These are phyloP conservation scores for Peromyscus eremicus DNA, from an alignment of 2,797 vertebrate genomes.

Conservation along the genomic window DNA sequence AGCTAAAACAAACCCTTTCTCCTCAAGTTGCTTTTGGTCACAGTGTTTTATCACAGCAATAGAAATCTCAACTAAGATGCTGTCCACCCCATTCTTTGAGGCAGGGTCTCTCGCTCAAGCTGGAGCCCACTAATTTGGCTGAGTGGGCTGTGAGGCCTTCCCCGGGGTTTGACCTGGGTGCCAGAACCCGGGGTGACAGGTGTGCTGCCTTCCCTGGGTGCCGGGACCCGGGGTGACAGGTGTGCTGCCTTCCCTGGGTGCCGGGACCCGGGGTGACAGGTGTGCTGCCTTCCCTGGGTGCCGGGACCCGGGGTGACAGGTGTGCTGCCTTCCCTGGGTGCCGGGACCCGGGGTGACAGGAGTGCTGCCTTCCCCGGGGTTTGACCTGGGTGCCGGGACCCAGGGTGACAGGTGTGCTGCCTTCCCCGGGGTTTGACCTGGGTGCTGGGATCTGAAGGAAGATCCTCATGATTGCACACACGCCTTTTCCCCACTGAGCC, in stretches of 20 bases:
- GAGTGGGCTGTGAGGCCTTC: not conserved
- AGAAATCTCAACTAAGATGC: not conserved
- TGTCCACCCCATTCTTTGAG: not conserved
- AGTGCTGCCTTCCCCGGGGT: not conserved
- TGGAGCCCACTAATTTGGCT: not conserved
- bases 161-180: not conserved
- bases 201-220: not conserved
- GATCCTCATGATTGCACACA: not conserved
- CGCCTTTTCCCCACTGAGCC: not conserved
- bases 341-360: not conserved
- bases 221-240: too few relatives aligned
- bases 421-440: not conserved
- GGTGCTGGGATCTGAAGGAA: not conserved
- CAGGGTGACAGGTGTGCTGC: not conserved
- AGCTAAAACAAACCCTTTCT: not conserved
- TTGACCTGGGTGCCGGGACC: not conserved
- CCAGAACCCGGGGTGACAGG: not conserved
- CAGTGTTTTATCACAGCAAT: not conserved
- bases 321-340: too few relatives aligned
- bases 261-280: too few relatives aligned
- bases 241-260: not conserved
- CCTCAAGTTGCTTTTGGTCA: not conserved
- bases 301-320: too few relatives aligned
- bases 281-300: too few relatives aligned
- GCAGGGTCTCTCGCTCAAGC: not conserved